Conservation (phyloP, 1,140 invertebrate genomes). For the Coenobita brevimanus region DNA sequence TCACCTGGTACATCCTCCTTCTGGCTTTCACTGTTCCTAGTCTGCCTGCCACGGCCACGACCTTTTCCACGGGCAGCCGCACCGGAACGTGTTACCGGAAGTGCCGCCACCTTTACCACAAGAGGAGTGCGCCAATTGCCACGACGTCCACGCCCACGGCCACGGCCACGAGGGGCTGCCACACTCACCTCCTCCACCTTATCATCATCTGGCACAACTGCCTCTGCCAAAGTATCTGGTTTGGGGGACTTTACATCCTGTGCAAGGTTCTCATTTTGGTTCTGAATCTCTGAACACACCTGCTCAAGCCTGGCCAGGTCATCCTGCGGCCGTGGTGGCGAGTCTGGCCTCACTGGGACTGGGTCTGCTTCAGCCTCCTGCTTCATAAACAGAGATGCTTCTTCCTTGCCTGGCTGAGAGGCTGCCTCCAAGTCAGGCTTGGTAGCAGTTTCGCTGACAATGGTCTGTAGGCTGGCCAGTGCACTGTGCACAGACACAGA, state of each 20-base stretch:
- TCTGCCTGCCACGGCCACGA: slow-evolving; percentile 42
- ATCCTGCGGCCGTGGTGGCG: slow-evolving; percentile 40
- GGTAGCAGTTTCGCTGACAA: slow-evolving; percentile 53
- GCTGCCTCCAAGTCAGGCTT: slow-evolving; percentile 43
- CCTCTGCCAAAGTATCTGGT: slow-evolving; percentile 10
- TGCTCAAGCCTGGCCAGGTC: slow-evolving; percentile 50
- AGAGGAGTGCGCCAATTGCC: slow-evolving; percentile 13
- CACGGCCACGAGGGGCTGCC: slow-evolving; percentile 18
- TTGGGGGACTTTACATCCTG: not conserved
- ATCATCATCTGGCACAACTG: not conserved
- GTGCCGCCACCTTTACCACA: slow-evolving; percentile 6
- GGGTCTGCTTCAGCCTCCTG: slow-evolving; percentile 5
- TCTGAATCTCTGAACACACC: slow-evolving; percentile 61
- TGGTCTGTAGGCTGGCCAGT: slow-evolving; percentile 52
- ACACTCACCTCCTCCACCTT: slow-evolving; percentile 28
- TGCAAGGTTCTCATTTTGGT: slow-evolving; percentile 29
- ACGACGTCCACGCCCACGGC: slow-evolving; percentile 50
- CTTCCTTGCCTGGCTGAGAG: slow-evolving; percentile 45
- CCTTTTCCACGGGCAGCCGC: slow-evolving; percentile 27
- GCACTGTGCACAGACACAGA: slow-evolving; percentile 36
- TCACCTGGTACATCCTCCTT: slow-evolving; percentile 35
- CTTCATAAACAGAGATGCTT: slow-evolving; percentile 33
- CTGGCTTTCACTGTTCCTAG: slow-evolving; percentile 47
- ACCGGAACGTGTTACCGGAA: slow-evolving; percentile 34
- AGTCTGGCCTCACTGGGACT: not conserved